Evolutionary conservation across 2,113 vertebrate species (phyloP).

Genomic region (Clarias magur): DNA sequence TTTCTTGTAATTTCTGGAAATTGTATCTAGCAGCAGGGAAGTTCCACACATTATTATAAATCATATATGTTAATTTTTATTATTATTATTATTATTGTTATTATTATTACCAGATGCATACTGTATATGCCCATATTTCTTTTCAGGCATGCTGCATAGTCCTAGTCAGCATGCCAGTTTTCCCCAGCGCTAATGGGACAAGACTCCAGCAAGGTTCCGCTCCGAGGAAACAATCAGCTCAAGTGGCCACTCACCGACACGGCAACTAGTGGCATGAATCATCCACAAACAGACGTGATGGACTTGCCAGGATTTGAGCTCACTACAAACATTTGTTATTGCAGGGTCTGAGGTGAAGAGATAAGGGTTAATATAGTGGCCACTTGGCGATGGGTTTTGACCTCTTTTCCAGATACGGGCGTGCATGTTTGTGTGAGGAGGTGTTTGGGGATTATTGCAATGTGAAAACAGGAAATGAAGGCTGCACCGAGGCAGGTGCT

Average conservation of each 20-base stretch:
- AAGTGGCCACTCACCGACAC: conserved; percentile 59
- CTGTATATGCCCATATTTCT: background rate
- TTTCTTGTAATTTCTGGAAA: background rate
- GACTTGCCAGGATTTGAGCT: conserved; percentile 54
- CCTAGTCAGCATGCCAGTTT: background rate
- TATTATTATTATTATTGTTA: too few species aligned
- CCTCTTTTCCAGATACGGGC: conserved; percentile 35
- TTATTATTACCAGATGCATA: too few species aligned
- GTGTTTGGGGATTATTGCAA: conserved; percentile 36
- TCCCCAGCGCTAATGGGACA: background rate
- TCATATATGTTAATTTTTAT: background rate
- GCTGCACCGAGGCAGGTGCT: conserved; percentile 6
- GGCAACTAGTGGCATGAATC: conserved; percentile 59
- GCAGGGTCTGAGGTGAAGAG: conserved; percentile 57
- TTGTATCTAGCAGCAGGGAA: background rate
- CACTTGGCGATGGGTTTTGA: conserved; percentile 42
- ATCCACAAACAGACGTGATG: conserved; percentile 42
- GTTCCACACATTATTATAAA: background rate
- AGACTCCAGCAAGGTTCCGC: conserved; percentile 43
- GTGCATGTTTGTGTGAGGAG: conserved; percentile 14
- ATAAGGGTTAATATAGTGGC: conserved; percentile 52
- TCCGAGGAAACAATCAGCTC: conserved; percentile 64
- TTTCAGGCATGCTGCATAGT: background rate
- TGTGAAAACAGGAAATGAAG: conserved; percentile 16
- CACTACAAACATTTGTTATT: conserved; percentile 44